Conservation (phyloP, 2,797 vertebrate genomes). For the Chrysocyon brachyurus region DNA sequence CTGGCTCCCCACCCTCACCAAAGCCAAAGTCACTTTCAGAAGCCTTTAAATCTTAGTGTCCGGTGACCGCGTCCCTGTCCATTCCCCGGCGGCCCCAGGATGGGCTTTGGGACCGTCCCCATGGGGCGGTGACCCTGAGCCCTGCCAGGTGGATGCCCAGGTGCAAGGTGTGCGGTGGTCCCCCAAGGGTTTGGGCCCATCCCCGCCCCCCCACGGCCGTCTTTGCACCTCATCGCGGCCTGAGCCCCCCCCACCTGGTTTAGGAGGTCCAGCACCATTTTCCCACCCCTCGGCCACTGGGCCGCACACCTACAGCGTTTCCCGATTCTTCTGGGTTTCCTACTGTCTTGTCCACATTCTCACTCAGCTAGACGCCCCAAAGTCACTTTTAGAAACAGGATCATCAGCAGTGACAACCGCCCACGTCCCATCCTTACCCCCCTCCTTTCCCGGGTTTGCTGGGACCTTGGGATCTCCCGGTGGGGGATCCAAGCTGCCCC, state of each 20-base stretch:
- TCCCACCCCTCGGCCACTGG: rapidly evolving
- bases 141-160: too few relatives aligned
- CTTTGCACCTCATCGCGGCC: too few relatives aligned
- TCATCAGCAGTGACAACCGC: neutral
- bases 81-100: neutral
- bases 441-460: too few relatives aligned
- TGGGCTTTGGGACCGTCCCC: neutral
- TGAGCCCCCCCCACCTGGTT: too few relatives aligned
- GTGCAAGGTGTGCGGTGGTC: neutral
- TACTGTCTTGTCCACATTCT: neutral
- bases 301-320: neutral
- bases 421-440: neutral
- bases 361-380: neutral
- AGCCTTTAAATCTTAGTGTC: too few relatives aligned
- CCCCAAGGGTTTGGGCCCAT: neutral
- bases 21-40: constrained; percentile 58
- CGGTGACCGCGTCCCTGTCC: neutral
- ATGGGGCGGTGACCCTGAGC: rapidly evolving
- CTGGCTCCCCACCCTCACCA: neutral
- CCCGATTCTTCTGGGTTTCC: neutral
- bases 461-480: too few relatives aligned
- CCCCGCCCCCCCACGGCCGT: too few relatives aligned
- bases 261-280: rapidly evolving
- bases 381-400: neutral
- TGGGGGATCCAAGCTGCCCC: neutral